phyloP scores from a whole-genome alignment of 2,888 invertebrate genomes.

The Platycnemis pennipes region DNA sequence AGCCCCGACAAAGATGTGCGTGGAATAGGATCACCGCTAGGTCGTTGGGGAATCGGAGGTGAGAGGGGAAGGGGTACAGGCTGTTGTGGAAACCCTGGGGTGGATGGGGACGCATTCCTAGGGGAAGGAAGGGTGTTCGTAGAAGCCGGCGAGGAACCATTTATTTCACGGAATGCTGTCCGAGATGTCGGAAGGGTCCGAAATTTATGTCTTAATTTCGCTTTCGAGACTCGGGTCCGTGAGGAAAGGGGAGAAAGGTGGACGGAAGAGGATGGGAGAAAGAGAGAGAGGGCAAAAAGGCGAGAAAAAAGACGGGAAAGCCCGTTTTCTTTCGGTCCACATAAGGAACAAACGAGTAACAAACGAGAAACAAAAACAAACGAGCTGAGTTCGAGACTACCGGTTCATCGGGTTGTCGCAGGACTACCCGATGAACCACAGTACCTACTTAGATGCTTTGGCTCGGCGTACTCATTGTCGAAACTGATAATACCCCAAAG shows the following conservation, averaged over 20 bases:
- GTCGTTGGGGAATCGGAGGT: background rate
- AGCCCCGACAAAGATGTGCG: background rate
- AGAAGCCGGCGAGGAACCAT: background rate
- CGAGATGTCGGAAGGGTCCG: background rate
- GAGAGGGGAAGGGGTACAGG: background rate
- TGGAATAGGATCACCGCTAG: background rate
- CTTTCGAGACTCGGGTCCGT: background rate
- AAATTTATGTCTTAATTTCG: constrained; percentile 54
- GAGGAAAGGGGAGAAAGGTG: background rate
- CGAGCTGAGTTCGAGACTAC: background rate
- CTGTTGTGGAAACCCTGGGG: background rate
- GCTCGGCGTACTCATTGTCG: too few species aligned
- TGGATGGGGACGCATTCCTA: background rate
- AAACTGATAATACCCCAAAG: too few species aligned
- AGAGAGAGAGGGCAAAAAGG: background rate
- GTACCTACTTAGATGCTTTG: too few species aligned
- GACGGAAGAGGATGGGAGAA: background rate
- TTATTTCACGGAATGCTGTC: constrained; percentile 24
- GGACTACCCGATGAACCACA: too few species aligned
- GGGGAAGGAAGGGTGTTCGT: background rate
- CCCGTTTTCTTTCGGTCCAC: background rate
- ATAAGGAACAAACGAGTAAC: background rate
- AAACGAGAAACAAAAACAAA: too few species aligned
- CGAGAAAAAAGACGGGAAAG: background rate
- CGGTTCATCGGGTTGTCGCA: background rate